Percentiles rank a stretch among this genome's conserved stretches.
Conservation (phyloP, 2,113 vertebrate genomes). For the Calidris pugnax region DNA sequence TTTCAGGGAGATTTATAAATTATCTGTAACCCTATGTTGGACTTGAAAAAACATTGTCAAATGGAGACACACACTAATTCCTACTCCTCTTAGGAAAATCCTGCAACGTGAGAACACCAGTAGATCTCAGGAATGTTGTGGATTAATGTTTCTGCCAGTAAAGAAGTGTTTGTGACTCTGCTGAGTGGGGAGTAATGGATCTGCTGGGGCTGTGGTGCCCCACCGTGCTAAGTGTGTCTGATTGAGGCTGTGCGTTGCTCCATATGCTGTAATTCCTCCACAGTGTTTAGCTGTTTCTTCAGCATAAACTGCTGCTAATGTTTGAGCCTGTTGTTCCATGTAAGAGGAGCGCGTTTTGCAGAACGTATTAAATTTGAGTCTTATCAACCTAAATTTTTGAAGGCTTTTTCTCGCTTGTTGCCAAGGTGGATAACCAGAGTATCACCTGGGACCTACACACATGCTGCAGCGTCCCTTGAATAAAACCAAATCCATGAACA, state of each 20-base stretch:
- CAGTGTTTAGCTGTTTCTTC: neutral
- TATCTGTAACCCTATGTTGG: neutral
- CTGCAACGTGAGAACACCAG: neutral
- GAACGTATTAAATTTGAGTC: slow-evolving; percentile 2
- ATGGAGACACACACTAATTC: neutral
- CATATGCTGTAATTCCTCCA: neutral
- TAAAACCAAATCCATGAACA: neutral
- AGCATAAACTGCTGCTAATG: neutral
- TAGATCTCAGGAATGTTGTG: neutral
- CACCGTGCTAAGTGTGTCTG: neutral
- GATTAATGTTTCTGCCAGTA: neutral
- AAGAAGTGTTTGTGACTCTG: neutral
- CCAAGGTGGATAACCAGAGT: neutral
- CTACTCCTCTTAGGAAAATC: neutral
- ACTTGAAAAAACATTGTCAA: neutral
- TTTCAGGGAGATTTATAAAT: neutral
- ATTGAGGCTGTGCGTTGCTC: neutral
- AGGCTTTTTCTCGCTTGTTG: neutral
- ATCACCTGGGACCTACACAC: neutral
- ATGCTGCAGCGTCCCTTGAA: neutral
- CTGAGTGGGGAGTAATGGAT: neutral
- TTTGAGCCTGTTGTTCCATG: neutral
- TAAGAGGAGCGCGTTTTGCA: neutral
- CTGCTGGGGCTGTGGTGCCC: neutral
- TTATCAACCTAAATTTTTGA: neutral